Conservation (phyloP, 2,797 vertebrate species). For the Phalloptychus januarius region DNA sequence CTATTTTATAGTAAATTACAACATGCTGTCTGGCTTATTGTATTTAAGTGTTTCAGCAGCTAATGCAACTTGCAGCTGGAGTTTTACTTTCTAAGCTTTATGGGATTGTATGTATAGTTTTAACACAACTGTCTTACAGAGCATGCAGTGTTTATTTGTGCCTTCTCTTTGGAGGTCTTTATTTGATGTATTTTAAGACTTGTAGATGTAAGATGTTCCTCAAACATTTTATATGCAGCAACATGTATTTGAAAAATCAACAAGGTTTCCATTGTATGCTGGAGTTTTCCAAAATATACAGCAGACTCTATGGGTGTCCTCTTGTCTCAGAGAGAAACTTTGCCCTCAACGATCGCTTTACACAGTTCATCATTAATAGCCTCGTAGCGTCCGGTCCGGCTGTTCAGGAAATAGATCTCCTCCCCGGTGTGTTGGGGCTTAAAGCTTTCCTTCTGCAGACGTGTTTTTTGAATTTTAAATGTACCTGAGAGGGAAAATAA, state of each 20-base stretch:
- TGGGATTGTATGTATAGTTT: background rate
- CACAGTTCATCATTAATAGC: slow-evolving; percentile 78
- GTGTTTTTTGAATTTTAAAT: slow-evolving; percentile 90
- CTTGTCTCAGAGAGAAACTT: slow-evolving; percentile 77
- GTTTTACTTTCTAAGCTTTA: background rate
- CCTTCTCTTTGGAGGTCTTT: background rate
- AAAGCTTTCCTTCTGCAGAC: slow-evolving; percentile 84
- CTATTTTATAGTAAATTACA: background rate
- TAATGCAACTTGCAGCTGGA: background rate
- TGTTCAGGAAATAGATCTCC: slow-evolving; percentile 85
- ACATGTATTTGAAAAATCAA: background rate
- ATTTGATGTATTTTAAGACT: background rate
- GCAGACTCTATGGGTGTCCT: background rate
- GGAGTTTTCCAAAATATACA: background rate
- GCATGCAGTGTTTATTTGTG: background rate
- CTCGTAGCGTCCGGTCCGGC: slow-evolving; percentile 79
- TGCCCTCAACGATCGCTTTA: slow-evolving; percentile 75
- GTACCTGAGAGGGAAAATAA: slow-evolving; percentile 77
- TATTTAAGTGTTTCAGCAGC: background rate
- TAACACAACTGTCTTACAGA: background rate
- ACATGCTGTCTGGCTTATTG: background rate
- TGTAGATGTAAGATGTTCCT: background rate
- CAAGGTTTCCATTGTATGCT: background rate
- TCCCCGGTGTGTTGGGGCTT: slow-evolving; percentile 79
- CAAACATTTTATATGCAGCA: background rate